Conservation (phyloP, 2,797 vertebrate species). For the Megaceryle alcyon region DNA sequence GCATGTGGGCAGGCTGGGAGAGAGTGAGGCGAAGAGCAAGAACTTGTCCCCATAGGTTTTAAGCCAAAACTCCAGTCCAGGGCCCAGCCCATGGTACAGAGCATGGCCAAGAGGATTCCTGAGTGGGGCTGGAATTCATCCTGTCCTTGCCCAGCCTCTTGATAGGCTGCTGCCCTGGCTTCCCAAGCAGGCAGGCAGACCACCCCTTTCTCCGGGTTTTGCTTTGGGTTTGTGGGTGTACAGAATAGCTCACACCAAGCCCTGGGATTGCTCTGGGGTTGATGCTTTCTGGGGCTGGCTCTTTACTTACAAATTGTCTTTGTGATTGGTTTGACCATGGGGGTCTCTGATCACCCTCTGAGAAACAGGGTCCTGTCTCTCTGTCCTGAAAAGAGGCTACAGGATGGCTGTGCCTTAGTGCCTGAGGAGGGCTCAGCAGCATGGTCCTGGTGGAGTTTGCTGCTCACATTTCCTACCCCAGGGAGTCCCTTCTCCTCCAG, state of each 20-base stretch:
- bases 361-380: not conserved
- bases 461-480: not conserved
- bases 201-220: not conserved
- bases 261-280: not conserved
- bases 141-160: not conserved
- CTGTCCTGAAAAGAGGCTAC: not conserved
- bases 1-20: not conserved
- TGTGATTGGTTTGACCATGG: not conserved
- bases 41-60: not conserved
- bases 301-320: not conserved
- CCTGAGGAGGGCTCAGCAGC: not conserved
- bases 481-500: not conserved
- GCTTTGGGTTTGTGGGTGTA: not conserved
- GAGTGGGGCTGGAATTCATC: not conserved
- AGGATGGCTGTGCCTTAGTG: not conserved
- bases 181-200: not conserved
- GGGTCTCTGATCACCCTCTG: not conserved
- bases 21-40: not conserved
- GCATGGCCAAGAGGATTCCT: not conserved
- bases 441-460: fast-evolving
- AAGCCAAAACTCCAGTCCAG: not conserved
- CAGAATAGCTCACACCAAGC: not conserved
- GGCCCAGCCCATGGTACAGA: not conserved
- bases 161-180: fast-evolving
- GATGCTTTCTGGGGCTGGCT: not conserved